Evolutionary conservation across 2,797 vertebrate genomes (phyloP).

Genomic region (Rhinatrema bivittatum): DNA sequence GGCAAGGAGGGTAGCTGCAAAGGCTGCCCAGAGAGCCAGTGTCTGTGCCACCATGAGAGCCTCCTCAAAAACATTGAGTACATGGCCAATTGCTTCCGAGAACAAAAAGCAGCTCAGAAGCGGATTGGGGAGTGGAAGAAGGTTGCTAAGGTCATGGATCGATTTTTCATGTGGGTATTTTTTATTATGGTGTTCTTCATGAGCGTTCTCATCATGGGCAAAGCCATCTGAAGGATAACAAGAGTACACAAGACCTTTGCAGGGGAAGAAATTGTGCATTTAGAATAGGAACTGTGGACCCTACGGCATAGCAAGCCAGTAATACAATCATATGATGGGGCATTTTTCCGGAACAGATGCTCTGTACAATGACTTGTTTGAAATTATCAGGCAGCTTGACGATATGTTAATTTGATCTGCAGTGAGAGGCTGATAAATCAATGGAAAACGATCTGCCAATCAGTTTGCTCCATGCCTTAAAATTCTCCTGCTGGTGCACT

Average conservation of each 20-base stretch:
- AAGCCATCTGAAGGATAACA: slow-evolving; percentile 54
- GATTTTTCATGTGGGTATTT: slow-evolving; percentile 87
- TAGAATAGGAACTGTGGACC: neutral
- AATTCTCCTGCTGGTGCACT: too few relatives aligned
- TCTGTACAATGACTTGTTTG: too few relatives aligned
- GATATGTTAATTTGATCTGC: too few relatives aligned
- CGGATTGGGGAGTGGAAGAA: slow-evolving; percentile 75
- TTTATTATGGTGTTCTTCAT: slow-evolving; percentile 83
- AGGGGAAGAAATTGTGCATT: neutral
- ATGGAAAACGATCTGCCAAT: too few relatives aligned
- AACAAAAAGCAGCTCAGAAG: slow-evolving; percentile 61
- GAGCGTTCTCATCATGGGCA: slow-evolving; percentile 74
- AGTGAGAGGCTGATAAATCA: too few relatives aligned
- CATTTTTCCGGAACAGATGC: too few relatives aligned
- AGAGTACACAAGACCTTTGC: rapidly evolving
- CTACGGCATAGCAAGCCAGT: neutral
- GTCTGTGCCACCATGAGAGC: slow-evolving; percentile 58
- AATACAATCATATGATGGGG: neutral
- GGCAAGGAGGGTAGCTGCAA: slow-evolving; percentile 6
- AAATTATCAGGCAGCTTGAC: too few relatives aligned
- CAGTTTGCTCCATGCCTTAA: too few relatives aligned
- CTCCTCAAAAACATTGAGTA: slow-evolving; percentile 60
- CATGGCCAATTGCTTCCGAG: slow-evolving; percentile 68
- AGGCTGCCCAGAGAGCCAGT: slow-evolving; percentile 27
- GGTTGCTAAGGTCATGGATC: slow-evolving; percentile 83